Evolutionary conservation across 2,797 vertebrate genomes (phyloP).

Genomic region (Gymnocypris eckloni): DNA sequence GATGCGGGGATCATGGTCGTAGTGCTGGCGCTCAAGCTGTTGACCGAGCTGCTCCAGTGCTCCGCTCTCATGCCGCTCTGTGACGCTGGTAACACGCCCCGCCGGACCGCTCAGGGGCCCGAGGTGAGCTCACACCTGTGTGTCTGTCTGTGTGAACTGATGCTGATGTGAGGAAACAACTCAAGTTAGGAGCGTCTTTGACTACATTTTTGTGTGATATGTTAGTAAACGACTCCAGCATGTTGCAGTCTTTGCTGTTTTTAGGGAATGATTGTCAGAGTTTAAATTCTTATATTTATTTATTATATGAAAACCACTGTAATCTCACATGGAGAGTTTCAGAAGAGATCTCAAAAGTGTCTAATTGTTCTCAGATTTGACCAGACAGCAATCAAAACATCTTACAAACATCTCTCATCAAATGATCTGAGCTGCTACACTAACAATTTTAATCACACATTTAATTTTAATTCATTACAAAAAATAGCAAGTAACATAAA

Average conservation of each 20-base stretch:
- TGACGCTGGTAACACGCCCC: slow-evolving; percentile 64
- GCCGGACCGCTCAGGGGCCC: slow-evolving; percentile 65
- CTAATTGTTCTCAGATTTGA: no score
- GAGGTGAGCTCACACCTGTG: slow-evolving; percentile 66
- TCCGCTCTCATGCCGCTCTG: slow-evolving; percentile 75
- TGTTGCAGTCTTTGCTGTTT: background rate
- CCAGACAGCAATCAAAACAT: no score
- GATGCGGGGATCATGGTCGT: slow-evolving; percentile 79
- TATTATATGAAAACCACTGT: no score
- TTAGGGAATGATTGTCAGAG: background rate
- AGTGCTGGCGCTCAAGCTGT: slow-evolving; percentile 75
- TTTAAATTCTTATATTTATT: background rate
- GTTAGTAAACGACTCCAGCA: background rate
- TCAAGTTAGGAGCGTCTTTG: background rate
- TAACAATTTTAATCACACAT: no score
- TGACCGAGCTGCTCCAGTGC: slow-evolving; percentile 70
- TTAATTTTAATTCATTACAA: background rate
- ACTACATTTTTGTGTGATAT: background rate
- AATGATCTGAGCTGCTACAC: background rate
- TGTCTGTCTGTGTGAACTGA: background rate
- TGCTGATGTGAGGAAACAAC: background rate
- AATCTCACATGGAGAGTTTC: background rate
- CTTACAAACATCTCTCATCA: background rate
- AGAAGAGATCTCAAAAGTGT: no score
- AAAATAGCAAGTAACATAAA: background rate